These are phyloP conservation scores for Gambelia wislizenii DNA, from an alignment of 2,797 vertebrate species.

Conservation along the genomic window DNA sequence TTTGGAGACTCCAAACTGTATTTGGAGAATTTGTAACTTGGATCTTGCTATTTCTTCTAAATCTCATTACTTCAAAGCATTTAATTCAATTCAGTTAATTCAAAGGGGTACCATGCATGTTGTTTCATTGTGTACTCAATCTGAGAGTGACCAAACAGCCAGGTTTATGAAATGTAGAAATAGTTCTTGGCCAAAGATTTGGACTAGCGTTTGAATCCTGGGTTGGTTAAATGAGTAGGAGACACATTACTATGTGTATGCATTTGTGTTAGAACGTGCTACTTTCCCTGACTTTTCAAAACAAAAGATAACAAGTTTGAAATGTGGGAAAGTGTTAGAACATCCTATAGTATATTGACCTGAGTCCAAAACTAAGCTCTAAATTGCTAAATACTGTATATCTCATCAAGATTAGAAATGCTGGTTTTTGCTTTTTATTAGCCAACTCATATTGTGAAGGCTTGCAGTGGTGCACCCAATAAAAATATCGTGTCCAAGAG, in stretches of 20 bases:
- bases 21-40: not conserved
- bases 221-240: not conserved
- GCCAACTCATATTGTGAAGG: not conserved
- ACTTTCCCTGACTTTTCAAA: not conserved
- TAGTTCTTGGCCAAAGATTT: not conserved
- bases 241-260: not conserved
- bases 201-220: not conserved
- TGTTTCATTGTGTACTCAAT: not conserved
- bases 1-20: not conserved
- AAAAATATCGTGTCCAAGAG: not conserved
- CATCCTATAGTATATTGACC: not conserved
- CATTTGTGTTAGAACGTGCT: not conserved
- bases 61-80: not conserved
- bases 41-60: not conserved
- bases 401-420: not conserved
- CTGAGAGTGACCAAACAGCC: not conserved
- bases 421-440: not conserved
- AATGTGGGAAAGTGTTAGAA: not conserved
- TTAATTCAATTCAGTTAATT: not conserved
- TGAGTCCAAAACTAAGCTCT: not conserved
- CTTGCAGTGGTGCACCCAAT: not conserved
- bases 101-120: not conserved
- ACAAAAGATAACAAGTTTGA: not conserved
- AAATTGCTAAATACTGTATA: not conserved
- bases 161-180: not conserved